Evolutionary conservation across 2,113 vertebrate genomes (phyloP), one percentile per base, ranked within the genome.

Genomic region (Dasyornis broadbenti): DNA sequence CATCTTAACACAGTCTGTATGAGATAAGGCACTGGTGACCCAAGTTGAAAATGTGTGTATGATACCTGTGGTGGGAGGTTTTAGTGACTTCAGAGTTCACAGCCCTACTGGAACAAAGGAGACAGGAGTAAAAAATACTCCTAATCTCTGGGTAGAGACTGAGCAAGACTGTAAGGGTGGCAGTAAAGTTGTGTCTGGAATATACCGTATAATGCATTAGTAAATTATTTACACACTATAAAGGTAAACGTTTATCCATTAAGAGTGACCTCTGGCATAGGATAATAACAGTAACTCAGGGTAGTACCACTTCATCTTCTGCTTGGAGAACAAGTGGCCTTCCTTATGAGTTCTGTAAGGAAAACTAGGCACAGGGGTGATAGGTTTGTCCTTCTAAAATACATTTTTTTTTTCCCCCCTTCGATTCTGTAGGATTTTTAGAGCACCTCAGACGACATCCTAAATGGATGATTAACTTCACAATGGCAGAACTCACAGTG

Each of bases 401-500:
- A 53, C 5, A 1, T 50, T 7, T 14, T 49, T 33, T 61, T 70
- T 28, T 59, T 59, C 16, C 3, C 3, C 1, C 39, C 2, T 79
- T 73, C 1, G 39, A 5, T 82, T 70, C 17, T 56, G 30, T 82
- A 94, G 94, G 65, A 72, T 60, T 86, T 91, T 79, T 88, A 94
- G 52, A 90, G 52, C 39, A 52, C 54, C 44, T 90, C 89, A 49
- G 92, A 79, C 17, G 6, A 77, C 21, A 27, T 93, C 70, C 59
- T 76, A 52, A 37, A 76, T 78, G 89, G 85, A 91, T 69, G 50
- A 89, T 82, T 85, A 97, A 78, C 70, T 95, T 90, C 59, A 80
- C 60, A 65, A 96, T 81, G 85, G 93, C 97, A 98, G 99, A 99
- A 97, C 96, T 56, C 95, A 95, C 83, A 90, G 86, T 98, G 96